Conservation (phyloP, 2,888 invertebrate species). For the Anoncus sp. region DNA sequence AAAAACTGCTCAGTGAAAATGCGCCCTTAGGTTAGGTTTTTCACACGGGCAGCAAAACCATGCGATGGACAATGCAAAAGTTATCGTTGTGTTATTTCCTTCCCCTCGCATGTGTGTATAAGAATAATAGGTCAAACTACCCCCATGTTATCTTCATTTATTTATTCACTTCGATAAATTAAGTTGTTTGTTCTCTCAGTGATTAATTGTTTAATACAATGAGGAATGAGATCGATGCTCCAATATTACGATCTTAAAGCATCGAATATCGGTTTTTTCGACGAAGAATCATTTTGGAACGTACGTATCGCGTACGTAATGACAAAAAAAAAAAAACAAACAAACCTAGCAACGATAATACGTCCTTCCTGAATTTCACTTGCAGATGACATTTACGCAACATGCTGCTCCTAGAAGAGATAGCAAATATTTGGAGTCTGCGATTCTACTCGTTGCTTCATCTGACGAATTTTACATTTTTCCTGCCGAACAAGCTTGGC, state of each 20-base stretch:
- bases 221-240: background rate
- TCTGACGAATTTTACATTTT: slow-evolving; percentile 61
- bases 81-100: too few relatives aligned
- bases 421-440: slow-evolving; percentile 61
- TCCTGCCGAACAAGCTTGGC: slow-evolving; percentile 59
- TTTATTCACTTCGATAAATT: too few relatives aligned
- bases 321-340: background rate
- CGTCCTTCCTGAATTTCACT: slow-evolving; percentile 1
- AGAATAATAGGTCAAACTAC: too few relatives aligned
- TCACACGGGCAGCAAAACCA: too few relatives aligned
- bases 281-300: background rate
- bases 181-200: background rate
- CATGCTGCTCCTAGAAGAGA: slow-evolving; percentile 63
- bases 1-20: too few relatives aligned
- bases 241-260: background rate
- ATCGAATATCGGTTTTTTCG: background rate
- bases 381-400: slow-evolving; percentile 45
- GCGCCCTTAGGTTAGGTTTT: too few relatives aligned
- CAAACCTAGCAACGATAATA: background rate
- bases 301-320: background rate
- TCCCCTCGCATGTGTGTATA: too few relatives aligned
- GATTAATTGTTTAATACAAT: background rate
- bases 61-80: too few relatives aligned
- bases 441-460: slow-evolving; percentile 66
- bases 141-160: too few relatives aligned